Base-by-base conservation (phyloP, 2,888 invertebrate species). In the Synergus japonicus region DNA sequence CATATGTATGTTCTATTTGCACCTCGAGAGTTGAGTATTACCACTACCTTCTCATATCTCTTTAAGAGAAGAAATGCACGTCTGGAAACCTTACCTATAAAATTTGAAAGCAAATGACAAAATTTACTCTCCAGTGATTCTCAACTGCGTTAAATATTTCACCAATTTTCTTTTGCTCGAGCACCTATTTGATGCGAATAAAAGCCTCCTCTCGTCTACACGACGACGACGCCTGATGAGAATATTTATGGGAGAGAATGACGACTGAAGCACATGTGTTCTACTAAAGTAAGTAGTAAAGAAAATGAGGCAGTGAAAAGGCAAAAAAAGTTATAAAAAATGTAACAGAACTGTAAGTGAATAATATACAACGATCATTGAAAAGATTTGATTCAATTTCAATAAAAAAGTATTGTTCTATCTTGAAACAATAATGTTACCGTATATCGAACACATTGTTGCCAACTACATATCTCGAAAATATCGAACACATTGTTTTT, bases 31-130 rank as follows among this genome's bases (percentile, higher is more conserved):
- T 69, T 49, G 69, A 37, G 54, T 69, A 69, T 54, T 49, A 54
- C 69, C 15, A 37, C 49, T 37, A 73, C 73, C 15, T 29, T 37
- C 13, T 18, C 29, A 44, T 13, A 37, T 69, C 49, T 49, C 54
- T 73, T 29, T 54, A 49, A 49, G 54, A 49, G 73, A 37, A 73
- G 73, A 73, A 54, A 41, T 37, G 4, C 49, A 69, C 54, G 73
- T 37, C 73, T 54, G n/a, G 15, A 54, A 54, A 54, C 37, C 54
- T 73, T 54, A 37, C 49, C 54, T 73, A 54, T 54, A 73, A 73
- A 73, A 73, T n/a, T 49, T 73, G n/a, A 73, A 37, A 73, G 73
- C 73, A 49, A 73, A 73, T 49, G 73, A 73, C 54, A 37, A 54
- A 73, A 73, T 73, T 37, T 37, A 73, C 37, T 22, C 73, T 73